phyloP scores from a whole-genome alignment of 2,888 invertebrate genomes.

The Machimus rusticus region DNA sequence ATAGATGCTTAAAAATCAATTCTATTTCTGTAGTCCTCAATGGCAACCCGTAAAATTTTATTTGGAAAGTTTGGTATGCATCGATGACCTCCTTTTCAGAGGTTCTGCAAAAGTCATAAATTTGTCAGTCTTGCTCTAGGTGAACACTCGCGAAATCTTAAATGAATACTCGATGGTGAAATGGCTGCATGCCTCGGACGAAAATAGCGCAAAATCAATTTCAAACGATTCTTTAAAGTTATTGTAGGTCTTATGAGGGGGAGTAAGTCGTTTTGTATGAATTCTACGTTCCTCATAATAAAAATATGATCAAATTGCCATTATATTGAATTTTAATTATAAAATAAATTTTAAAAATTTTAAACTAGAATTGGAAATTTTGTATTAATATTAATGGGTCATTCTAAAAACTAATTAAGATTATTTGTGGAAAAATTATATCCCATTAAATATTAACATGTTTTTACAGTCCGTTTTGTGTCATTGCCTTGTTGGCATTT shows the following conservation, averaged over 20 bases:
- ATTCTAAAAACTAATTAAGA: no score
- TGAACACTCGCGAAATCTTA: not conserved
- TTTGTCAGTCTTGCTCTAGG: not conserved
- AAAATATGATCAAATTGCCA: no score
- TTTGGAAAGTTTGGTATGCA: slow-evolving; percentile 1
- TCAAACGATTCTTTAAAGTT: not conserved
- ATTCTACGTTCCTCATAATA: not conserved
- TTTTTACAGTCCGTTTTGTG: no score
- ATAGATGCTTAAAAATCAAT: not conserved
- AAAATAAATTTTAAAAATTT: no score
- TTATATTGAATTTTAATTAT: no score
- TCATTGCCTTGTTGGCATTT: no score
- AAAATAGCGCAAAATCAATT: not conserved
- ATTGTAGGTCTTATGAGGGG: not conserved
- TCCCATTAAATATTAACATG: no score
- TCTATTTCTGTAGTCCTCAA: not conserved
- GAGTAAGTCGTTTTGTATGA: not conserved
- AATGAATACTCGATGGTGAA: not conserved
- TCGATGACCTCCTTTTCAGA: not conserved
- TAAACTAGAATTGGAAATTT: no score
- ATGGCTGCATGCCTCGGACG: not conserved
- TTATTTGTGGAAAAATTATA: no score
- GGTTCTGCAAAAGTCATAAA: slow-evolving; percentile 7
- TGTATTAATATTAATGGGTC: no score
- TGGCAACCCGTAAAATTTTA: not conserved